Percentiles rank a stretch among this genome's conserved stretches.
Evolutionary conservation across 2,888 invertebrate genomes (phyloP).

Genomic region (Beris chalybata): DNA sequence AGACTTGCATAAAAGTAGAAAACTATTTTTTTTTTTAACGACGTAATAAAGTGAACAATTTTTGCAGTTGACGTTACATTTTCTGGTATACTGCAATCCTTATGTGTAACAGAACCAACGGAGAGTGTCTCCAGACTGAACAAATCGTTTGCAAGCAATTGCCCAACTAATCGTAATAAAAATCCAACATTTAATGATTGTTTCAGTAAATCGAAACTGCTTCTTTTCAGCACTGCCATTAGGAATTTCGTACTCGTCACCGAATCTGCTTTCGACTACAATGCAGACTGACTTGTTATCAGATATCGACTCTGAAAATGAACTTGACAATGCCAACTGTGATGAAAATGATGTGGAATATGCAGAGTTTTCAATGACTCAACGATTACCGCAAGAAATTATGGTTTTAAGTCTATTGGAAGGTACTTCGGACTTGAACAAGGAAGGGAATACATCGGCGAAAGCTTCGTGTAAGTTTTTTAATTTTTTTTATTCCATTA

Average conservation of each 20-base stretch:
- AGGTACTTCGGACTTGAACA: constrained; percentile 28
- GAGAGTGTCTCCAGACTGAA: not conserved
- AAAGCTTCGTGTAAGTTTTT: constrained; percentile 32
- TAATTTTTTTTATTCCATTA: not conserved
- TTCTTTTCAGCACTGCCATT: constrained; percentile 41
- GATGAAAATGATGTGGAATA: constrained; percentile 74
- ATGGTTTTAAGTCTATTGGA: constrained; percentile 64
- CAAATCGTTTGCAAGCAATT: not conserved
- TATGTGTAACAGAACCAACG: constrained; percentile 37
- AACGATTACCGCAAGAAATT: constrained; percentile 59
- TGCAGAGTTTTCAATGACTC: constrained; percentile 61
- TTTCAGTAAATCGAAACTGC: not conserved
- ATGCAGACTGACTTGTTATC: constrained; percentile 34
- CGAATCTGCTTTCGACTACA: constrained; percentile 53
- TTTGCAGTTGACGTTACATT: constrained; percentile 40
- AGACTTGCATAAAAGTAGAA: constrained; percentile 20
- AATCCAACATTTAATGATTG: not conserved
- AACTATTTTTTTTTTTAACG: not conserved
- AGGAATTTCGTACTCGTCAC: constrained; percentile 58
- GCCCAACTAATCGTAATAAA: too few relatives aligned
- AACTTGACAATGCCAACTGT: constrained; percentile 80
- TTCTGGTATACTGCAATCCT: constrained; percentile 41
- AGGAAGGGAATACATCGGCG: constrained; percentile 24
- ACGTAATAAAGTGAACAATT: not conserved
- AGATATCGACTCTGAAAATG: constrained; percentile 58